These are phyloP conservation scores for Edolisoma coerulescens DNA, from an alignment of 2,113 vertebrate species.

Conservation along the genomic window DNA sequence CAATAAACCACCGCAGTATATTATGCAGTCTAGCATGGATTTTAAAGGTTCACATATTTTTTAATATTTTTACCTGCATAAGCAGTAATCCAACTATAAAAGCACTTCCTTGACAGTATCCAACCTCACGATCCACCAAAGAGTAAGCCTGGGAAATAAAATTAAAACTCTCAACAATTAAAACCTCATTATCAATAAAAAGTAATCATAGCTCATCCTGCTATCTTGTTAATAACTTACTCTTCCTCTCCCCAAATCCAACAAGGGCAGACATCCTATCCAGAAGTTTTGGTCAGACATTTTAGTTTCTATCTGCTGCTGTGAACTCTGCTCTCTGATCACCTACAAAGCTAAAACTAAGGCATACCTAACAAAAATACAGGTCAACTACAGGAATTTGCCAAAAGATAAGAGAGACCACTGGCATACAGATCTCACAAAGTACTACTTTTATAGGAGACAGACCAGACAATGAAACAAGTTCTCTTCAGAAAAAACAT, in stretches of 20 bases:
- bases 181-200: neutral
- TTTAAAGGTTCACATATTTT: neutral
- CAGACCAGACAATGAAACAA: neutral
- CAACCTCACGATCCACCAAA: slow-evolving; percentile 96
- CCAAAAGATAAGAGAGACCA: neutral
- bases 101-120: slow-evolving; percentile 98
- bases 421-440: neutral
- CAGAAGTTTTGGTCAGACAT: neutral
- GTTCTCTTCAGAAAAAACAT: neutral
- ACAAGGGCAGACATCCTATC: neutral
- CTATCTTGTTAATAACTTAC: neutral
- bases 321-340: neutral
- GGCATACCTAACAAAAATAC: neutral
- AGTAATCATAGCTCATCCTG: neutral
- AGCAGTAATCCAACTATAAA: slow-evolving; percentile 97
- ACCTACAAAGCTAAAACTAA: neutral
- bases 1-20: neutral
- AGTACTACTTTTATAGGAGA: neutral
- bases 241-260: neutral
- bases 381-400: neutral
- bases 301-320: neutral
- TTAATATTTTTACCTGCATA: slow-evolving; percentile 87
- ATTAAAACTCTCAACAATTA: neutral
- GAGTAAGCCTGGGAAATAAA: slow-evolving; percentile 89
- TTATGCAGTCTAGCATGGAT: neutral